phyloP scores from a whole-genome alignment of 2,888 invertebrate genomes.

The Galerucella calmariensis region DNA sequence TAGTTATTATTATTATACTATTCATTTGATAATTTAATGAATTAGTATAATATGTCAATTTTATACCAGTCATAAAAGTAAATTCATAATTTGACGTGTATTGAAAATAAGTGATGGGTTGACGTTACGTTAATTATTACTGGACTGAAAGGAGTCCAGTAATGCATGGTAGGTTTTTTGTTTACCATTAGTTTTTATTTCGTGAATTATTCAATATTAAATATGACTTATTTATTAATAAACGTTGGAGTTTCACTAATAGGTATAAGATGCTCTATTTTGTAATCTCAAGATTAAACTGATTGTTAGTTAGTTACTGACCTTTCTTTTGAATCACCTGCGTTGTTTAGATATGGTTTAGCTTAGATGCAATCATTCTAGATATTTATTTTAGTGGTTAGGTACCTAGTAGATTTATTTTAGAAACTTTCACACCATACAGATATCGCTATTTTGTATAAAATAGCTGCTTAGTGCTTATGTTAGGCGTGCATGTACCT shows the following conservation, averaged over 20 bases:
- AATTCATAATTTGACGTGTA: not conserved
- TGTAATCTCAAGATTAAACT: too few relatives aligned
- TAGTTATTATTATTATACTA: too few relatives aligned
- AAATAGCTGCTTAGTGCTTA: too few relatives aligned
- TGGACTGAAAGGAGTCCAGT: too few relatives aligned
- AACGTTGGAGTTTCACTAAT: not conserved
- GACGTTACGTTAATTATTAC: too few relatives aligned
- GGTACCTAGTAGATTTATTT: too few relatives aligned
- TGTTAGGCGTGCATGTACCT: too few relatives aligned
- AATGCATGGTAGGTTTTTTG: conserved; percentile 2
- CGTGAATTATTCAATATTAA: too few relatives aligned
- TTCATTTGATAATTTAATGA: not conserved
- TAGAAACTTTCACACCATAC: too few relatives aligned
- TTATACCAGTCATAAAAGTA: not conserved
- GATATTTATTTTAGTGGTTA: too few relatives aligned
- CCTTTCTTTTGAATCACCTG: not conserved
- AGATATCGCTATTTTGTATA: too few relatives aligned
- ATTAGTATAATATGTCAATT: not conserved
- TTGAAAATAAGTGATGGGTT: not conserved
- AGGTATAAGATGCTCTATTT: not conserved
- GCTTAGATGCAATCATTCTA: not conserved
- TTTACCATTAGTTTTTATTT: not conserved
- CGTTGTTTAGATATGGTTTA: not conserved
- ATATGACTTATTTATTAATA: too few relatives aligned
- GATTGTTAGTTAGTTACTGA: not conserved